Conservation (phyloP, 2,888 invertebrate genomes). For the Nasonia oneida region DNA sequence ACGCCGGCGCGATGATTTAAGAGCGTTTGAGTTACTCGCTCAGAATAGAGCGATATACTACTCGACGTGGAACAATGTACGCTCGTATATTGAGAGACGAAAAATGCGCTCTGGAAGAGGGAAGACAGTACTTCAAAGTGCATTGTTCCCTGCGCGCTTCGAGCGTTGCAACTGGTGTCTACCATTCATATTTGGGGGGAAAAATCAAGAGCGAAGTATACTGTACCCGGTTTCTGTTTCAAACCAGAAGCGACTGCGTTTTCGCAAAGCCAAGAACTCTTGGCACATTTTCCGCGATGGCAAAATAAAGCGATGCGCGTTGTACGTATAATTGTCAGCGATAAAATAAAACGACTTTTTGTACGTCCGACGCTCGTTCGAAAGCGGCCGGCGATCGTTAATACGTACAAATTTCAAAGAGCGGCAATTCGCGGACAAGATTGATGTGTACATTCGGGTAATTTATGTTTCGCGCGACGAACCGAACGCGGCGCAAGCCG, state of each 20-base stretch:
- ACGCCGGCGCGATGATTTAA: not conserved
- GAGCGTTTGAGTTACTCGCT: not conserved
- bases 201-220: not conserved
- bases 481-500: slow-evolving; percentile 21
- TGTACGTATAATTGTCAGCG: not conserved
- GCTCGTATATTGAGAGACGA: not conserved
- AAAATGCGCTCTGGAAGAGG: not conserved
- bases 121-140: not conserved
- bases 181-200: not conserved
- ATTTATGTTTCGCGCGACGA: slow-evolving; percentile 40
- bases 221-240: not conserved
- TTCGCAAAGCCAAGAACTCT: not conserved
- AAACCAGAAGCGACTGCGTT: not conserved
- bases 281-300: not conserved
- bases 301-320: not conserved
- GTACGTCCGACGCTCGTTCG: not conserved
- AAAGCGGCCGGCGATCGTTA: not conserved
- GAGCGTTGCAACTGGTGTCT: not conserved
- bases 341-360: not conserved
- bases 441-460: slow-evolving; percentile 22
- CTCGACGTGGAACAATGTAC: too few relatives aligned
- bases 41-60: too few relatives aligned
- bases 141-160: not conserved
- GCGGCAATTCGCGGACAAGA: slow-evolving; percentile 5
- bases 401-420: slow-evolving; percentile 10